Base-by-base conservation (phyloP, 2,888 invertebrate species). In the Nomada ruficornis region DNA sequence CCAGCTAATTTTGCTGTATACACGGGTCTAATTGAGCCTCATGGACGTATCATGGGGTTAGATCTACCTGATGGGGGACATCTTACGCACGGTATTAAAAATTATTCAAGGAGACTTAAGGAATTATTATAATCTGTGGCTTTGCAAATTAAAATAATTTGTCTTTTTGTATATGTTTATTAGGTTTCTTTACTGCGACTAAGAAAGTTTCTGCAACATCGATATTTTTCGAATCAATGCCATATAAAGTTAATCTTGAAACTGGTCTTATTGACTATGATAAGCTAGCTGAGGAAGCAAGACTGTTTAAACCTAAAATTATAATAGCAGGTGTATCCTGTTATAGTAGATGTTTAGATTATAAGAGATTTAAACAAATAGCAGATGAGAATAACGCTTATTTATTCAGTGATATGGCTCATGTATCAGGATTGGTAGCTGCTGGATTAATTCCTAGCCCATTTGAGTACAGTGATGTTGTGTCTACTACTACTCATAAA, bases 31-130 rank as follows among this genome's bases (percentile, higher is more conserved):
- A 96, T 97, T 72, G 97, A 98, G 87, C 98, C 99, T 2, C 98
- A 99, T 94, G 99, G 98, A 64, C 96, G 99, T 77, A 98, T 99
- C 90, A 99, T 99, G 99, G 98, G 98, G 0, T 94, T 99, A 71
- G 98, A 99, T 94, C 95, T 99, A 78, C 98, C 99, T 1, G 99
- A 99, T 93, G 99, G 99, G 87, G 99, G 99, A 0, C 99, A 99
- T 94, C 96, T 98, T 84, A 98, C 98, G 7, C 98, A 98, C 89
- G 97, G 97, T 93, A 86, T 59, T 60, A 67, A n/a, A 52, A 29
- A 59, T 18, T 54, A 42, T 60, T 42, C 4, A n/a, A 47, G 26
- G 20, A n/a, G 62, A 26, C 82, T 15, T 29, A 44, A 20, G 4
- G 36, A 67, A 59, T 13, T 59, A n/a, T 74, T 29, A 10, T 47